These are phyloP conservation scores for Yasuhikotakia modesta DNA, from an alignment of 2,797 vertebrate genomes.

Conservation along the genomic window DNA sequence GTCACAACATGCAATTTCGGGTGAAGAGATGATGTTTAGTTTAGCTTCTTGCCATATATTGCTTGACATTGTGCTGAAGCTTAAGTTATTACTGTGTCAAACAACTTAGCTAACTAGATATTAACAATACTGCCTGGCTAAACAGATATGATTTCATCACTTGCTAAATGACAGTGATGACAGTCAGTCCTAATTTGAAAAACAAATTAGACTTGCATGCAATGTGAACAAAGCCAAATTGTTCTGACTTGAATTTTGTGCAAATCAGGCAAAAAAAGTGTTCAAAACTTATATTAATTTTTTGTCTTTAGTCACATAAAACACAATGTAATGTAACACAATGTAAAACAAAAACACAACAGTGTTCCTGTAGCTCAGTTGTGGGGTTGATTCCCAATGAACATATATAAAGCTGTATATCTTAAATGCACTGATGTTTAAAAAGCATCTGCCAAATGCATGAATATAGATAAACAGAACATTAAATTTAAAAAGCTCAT, in stretches of 20 bases:
- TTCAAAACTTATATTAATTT: background rate
- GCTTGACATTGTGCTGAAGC: background rate
- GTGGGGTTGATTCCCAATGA: too few species aligned
- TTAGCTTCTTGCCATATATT: too few species aligned
- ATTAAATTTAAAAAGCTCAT: background rate
- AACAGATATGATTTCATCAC: background rate
- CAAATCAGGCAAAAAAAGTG: background rate
- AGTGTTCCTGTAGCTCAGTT: too few species aligned
- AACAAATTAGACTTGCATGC: background rate
- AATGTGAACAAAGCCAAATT: background rate
- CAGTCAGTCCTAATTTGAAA: background rate
- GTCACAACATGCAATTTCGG: too few species aligned
- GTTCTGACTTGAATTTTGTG: background rate
- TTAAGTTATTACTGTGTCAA: background rate
- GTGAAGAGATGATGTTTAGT: too few species aligned
- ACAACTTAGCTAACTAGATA: background rate
- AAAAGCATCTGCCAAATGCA: too few species aligned
- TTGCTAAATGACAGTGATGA: background rate
- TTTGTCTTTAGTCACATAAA: background rate
- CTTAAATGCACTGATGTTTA: too few species aligned
- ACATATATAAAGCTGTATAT: too few species aligned
- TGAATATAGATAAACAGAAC: background rate
- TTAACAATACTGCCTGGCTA: background rate
- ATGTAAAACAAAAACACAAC: background rate
- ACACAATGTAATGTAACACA: too few species aligned